Conservation (phyloP, 2,113 vertebrate species). For the Pogona vitticeps region DNA sequence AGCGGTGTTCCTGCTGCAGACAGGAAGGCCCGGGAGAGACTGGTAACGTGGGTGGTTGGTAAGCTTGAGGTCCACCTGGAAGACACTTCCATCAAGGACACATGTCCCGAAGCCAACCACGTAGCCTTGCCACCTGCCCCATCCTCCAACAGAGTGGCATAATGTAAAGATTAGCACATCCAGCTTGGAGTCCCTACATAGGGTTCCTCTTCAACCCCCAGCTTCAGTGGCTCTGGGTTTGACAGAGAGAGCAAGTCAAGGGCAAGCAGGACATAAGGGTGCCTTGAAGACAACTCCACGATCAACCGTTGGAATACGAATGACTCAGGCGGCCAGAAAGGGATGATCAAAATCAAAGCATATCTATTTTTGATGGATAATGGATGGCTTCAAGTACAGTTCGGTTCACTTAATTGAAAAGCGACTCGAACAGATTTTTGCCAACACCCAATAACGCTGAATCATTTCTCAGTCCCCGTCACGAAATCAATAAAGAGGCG, state of each 20-base stretch:
- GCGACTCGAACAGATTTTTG: constrained; percentile 24
- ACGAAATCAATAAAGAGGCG: constrained; percentile 47
- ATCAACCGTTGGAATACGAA: constrained; percentile 27
- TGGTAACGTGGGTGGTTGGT: too few relatives aligned
- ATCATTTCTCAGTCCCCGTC: constrained; percentile 35
- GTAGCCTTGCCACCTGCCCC: too few relatives aligned
- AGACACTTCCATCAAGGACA: too few relatives aligned
- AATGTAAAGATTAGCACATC: too few relatives aligned
- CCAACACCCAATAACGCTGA: constrained; percentile 55
- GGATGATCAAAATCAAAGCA: constrained; percentile 25
- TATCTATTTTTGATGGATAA: constrained; percentile 35
- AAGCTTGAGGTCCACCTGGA: too few relatives aligned
- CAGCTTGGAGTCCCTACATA: too few relatives aligned
- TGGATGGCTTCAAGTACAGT: background rate
- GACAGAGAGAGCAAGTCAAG: background rate
- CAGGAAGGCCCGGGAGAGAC: too few relatives aligned
- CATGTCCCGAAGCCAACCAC: background rate
- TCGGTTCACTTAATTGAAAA: constrained; percentile 43
- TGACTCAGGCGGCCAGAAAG: constrained; percentile 39
- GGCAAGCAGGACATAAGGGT: background rate
- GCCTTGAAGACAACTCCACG: constrained; percentile 24
- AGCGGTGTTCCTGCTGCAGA: too few relatives aligned
- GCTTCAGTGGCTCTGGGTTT: constrained; percentile 1
- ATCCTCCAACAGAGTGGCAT: too few relatives aligned
- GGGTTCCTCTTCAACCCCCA: constrained; percentile 33